Conservation (phyloP, 2,797 vertebrate genomes). For the Pteronotus mesoamericanus region DNA sequence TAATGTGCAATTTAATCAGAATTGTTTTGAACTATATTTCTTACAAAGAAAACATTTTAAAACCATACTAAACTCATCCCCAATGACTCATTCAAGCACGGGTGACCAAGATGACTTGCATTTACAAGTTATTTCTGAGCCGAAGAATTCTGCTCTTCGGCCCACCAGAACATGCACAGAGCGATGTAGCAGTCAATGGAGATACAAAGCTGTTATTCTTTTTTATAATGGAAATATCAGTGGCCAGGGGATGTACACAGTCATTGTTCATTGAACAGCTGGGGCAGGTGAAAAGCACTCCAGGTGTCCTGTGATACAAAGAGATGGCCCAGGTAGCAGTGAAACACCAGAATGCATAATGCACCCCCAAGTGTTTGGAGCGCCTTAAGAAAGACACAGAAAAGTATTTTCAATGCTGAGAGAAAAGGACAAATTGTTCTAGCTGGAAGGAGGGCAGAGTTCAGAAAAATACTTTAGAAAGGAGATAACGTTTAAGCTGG, state of each 20-base stretch:
- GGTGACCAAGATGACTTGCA: neutral
- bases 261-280: neutral
- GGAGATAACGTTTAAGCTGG: conserved; percentile 14
- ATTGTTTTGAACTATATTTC: neutral
- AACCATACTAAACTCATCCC: neutral
- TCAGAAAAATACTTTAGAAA: conserved; percentile 38
- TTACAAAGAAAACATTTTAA: neutral
- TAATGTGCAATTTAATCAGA: neutral
- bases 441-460: conserved; percentile 14
- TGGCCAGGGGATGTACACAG: neutral
- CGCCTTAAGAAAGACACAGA: neutral
- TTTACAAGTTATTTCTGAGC: conserved; percentile 21
- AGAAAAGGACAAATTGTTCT: neutral
- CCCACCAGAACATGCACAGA: neutral
- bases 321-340: neutral
- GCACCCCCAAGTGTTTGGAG: neutral
- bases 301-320: neutral
- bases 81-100: neutral
- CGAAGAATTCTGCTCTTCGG: neutral
- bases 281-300: neutral
- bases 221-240: neutral
- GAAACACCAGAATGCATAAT: accelerated
- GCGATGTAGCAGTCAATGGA: neutral
- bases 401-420: neutral
- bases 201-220: neutral